Conservation (phyloP, 2,113 vertebrate species). For the Sardina pilchardus region DNA sequence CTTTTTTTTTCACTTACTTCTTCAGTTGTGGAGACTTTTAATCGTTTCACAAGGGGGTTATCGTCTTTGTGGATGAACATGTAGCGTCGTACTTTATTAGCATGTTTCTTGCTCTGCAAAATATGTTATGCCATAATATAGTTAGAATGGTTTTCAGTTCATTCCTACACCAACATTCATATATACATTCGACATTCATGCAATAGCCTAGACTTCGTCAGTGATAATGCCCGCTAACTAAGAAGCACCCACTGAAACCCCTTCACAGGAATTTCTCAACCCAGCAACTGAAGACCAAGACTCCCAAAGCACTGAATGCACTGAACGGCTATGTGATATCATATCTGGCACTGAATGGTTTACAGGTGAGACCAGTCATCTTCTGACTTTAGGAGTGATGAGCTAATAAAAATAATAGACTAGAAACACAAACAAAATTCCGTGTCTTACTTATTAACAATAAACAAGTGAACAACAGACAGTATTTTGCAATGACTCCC, state of each 20-base stretch:
- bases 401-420: no score
- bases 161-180: not conserved
- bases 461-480: no score
- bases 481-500: no score
- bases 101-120: constrained; percentile 95
- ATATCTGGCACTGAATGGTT: no score
- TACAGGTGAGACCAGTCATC: no score
- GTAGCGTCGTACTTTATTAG: constrained; percentile 92
- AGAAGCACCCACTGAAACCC: not conserved
- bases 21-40: constrained; percentile 56
- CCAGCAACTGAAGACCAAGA: no score
- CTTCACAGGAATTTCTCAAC: not conserved
- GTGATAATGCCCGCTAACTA: not conserved
- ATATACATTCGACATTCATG: no score
- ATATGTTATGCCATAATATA: constrained; percentile 2
- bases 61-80: constrained; percentile 81
- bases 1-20: constrained; percentile 51
- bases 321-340: no score
- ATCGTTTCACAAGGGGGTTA: constrained; percentile 64
- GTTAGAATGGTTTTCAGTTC: not conserved
- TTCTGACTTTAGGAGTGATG: no score
- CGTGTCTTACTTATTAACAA: no score
- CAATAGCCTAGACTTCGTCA: not conserved
- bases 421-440: no score
- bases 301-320: no score